Percentiles rank a stretch among this genome's conserved stretches.
These are phyloP conservation scores for Andrena chrysosceles DNA, from an alignment of 2,888 invertebrate species.

Conservation along the genomic window DNA sequence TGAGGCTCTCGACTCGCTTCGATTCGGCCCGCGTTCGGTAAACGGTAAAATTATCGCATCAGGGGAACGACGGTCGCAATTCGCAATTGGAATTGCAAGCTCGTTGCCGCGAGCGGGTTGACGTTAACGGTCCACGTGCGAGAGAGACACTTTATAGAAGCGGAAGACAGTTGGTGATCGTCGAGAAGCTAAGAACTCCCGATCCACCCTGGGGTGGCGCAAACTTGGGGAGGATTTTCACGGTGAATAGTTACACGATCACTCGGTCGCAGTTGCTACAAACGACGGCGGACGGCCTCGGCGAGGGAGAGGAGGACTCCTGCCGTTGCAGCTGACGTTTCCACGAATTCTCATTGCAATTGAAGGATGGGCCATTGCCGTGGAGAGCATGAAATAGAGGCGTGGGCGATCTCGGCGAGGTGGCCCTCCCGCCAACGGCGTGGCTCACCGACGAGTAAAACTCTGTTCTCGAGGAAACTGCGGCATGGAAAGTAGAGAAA, in stretches of 20 bases:
- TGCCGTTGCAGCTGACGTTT: conserved; percentile 84
- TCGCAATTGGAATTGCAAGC: conserved; percentile 3
- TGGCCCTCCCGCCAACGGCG: conserved; percentile 89
- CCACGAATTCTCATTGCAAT: conserved; percentile 66
- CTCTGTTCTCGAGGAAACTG: conserved; percentile 85
- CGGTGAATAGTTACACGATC: conserved; percentile 92
- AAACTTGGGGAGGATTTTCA: conserved; percentile 34
- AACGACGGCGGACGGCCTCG: conserved; percentile 86
- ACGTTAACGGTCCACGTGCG: background rate
- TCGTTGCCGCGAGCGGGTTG: conserved; percentile 30
- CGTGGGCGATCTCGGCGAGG: conserved; percentile 87
- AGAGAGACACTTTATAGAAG: conserved; percentile 34
- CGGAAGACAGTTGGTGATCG: conserved; percentile 18
- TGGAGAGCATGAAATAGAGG: conserved; percentile 84
- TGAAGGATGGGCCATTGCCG: conserved; percentile 70
- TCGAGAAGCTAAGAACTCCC: conserved; percentile 41
- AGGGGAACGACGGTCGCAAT: background rate
- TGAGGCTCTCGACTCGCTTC: conserved; percentile 6
- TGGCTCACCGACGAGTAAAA: conserved; percentile 93
- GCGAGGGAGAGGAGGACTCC: conserved; percentile 87
- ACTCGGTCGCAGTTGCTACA: conserved; percentile 95
- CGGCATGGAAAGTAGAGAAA: conserved; percentile 75
- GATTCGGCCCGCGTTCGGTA: background rate
- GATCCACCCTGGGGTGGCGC: conserved; percentile 32
- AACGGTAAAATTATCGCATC: background rate